These are phyloP conservation scores for Drosophila helvetica DNA, from an alignment of 2,888 invertebrate species.

Conservation along the genomic window DNA sequence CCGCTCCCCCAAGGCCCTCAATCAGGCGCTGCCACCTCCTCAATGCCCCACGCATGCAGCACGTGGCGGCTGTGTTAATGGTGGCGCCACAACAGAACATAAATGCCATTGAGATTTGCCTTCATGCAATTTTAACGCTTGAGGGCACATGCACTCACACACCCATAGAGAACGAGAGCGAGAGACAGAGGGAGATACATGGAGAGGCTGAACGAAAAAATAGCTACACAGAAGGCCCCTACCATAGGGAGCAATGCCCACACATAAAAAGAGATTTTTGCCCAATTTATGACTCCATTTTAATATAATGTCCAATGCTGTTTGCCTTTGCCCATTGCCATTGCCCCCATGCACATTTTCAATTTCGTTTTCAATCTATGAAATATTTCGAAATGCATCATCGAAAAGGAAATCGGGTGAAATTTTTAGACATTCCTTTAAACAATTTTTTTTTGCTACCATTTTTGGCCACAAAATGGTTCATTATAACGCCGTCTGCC, in stretches of 20 bases:
- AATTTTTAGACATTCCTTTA: slow-evolving; percentile 14
- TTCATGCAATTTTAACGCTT: slow-evolving; percentile 64
- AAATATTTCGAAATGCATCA: slow-evolving; percentile 40
- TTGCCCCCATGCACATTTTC: slow-evolving; percentile 32
- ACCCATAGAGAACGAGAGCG: neutral
- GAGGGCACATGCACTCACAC: slow-evolving; percentile 42
- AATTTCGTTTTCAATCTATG: slow-evolving; percentile 64
- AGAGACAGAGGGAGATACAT: neutral
- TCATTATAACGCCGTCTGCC: slow-evolving; percentile 63
- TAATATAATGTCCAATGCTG: slow-evolving; percentile 72
- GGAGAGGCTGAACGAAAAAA: slow-evolving; percentile 4
- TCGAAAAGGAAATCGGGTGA: slow-evolving; percentile 28
- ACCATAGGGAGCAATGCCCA: neutral
- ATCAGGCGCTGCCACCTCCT: neutral
- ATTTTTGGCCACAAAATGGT: slow-evolving; percentile 70
- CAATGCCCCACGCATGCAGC: slow-evolving; percentile 5
- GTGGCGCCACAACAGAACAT: slow-evolving; percentile 37
- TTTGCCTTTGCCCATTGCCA: slow-evolving; percentile 54
- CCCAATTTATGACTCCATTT: slow-evolving; percentile 70
- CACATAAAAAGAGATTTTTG: slow-evolving; percentile 2
- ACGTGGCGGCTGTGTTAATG: slow-evolving; percentile 34
- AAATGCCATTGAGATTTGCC: slow-evolving; percentile 62
- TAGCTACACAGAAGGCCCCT: neutral
- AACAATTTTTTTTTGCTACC: slow-evolving; percentile 10
- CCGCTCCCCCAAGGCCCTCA: neutral